phyloP scores from a whole-genome alignment of 2,113 vertebrate genomes.

The Psammodynastes pulverulentus region DNA sequence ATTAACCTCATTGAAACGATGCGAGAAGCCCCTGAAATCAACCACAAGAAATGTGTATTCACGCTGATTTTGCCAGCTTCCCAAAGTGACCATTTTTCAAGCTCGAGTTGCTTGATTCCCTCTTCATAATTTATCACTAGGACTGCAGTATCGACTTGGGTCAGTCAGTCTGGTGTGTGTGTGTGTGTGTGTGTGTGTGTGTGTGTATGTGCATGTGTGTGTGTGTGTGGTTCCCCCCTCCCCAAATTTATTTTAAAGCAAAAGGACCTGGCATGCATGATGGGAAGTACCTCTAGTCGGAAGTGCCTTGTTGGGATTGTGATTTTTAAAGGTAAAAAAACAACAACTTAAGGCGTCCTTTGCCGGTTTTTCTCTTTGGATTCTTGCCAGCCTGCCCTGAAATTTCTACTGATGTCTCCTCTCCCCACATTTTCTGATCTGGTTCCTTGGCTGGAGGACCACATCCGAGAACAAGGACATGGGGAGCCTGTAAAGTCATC shows the following conservation, averaged over 20 bases:
- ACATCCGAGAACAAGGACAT: neutral
- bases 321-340: neutral
- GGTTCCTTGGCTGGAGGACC: neutral
- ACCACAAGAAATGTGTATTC: neutral
- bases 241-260: neutral
- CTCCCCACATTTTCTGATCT: neutral
- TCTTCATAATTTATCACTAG: no score
- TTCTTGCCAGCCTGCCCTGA: neutral
- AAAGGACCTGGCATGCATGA: neutral
- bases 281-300: neutral
- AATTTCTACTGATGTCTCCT: no score
- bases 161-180: no score
- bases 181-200: no score
- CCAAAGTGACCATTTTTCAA: neutral
- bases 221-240: no score
- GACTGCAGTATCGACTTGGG: neutral
- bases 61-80: neutral
- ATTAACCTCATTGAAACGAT: neutral
- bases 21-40: neutral
- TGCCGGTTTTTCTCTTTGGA: neutral
- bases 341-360: neutral
- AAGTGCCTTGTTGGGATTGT: neutral
- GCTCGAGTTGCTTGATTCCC: neutral
- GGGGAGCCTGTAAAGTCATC: neutral
- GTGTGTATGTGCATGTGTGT: no score